Evolutionary conservation across 2,113 vertebrate genomes (phyloP), one percentile per base, ranked within the genome.

Genomic region (Oceanodroma tethys): DNA sequence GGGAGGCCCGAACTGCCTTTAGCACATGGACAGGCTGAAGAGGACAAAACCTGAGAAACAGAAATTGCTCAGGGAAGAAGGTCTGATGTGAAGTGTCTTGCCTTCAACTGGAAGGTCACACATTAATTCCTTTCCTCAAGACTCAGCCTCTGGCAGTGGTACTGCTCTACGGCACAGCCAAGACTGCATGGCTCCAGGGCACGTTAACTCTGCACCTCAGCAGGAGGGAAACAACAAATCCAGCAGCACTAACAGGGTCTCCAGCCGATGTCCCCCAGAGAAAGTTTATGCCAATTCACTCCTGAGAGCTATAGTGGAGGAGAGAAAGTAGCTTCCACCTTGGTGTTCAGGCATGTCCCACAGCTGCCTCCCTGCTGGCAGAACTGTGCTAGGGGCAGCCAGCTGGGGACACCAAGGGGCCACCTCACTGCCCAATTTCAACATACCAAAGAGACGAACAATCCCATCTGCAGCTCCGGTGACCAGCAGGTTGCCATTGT

Each of bases 401-500:
- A 74, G 5, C 29, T 63, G 56, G 50, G 25, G 59, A 43, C 26
- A 67, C 29, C 7, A 6, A 81, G 36, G 27, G 53, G 23, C 32
- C 45, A 87, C 26, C 25, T 56, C 34, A 45, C 9, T 34, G 22
- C 38, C 56, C 43, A 43, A 10, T 30, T 76, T 52, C 45, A 55
- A 40, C 97, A 4, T 97, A 99, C 99, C 99, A 42, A 99, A 99
- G 76, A 99, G 98, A 56, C 99, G 97, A 96, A 99, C 99, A 79
- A 99, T 96, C 1, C 99, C 99, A 14, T 99, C 99, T 1, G 99
- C 99, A 7, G 99, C 99, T 55, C 99, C 99, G 0, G 99, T 99
- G 94, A 99, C 99, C 96, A 99, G 98, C 95, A 99, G 98, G 98
- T 99, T 99, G 27, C 99, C 99, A 0, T 99, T 99, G 98, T 99